Conservation (phyloP, 2,888 invertebrate species). For the Nasonia oneida region DNA sequence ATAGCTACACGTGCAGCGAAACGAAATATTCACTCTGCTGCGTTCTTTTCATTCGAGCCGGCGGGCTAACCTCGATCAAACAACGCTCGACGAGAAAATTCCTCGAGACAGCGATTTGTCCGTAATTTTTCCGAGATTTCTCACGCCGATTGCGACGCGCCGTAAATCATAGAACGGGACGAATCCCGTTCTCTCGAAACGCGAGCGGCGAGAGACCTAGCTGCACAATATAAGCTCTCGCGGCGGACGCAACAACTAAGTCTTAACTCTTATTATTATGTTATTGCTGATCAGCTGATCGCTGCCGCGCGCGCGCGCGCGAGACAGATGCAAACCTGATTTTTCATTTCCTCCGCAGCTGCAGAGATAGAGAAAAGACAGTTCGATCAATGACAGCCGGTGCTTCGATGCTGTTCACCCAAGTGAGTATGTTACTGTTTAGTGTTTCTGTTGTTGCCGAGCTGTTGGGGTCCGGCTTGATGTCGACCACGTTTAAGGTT, state of each 20-base stretch:
- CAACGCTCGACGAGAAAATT: slow-evolving; percentile 19
- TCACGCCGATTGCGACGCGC: slow-evolving; percentile 52
- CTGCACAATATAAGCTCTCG: neutral
- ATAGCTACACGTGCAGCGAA: too few species aligned
- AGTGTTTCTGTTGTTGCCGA: neutral
- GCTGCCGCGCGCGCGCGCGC: neutral
- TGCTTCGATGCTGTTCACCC: slow-evolving; percentile 3
- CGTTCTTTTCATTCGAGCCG: too few species aligned
- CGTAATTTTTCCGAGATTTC: slow-evolving; percentile 60
- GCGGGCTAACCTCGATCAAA: too few species aligned
- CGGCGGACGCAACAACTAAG: neutral
- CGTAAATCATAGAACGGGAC: slow-evolving; percentile 55
- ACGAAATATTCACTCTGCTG: too few species aligned
- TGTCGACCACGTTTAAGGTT: too few species aligned
- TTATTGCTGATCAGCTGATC: slow-evolving; percentile 54
- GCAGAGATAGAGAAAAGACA: neutral
- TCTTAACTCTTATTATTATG: too few species aligned
- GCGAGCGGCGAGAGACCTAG: neutral
- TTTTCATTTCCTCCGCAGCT: neutral
- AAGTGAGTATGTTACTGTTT: slow-evolving; percentile 28
- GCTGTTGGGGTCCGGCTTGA: neutral
- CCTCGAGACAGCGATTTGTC: slow-evolving; percentile 44
- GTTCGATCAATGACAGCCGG: slow-evolving; percentile 16
- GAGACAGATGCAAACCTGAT: neutral
- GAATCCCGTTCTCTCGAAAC: slow-evolving; percentile 47